Conservation (phyloP, 2,113 vertebrate genomes). For the Oncorhynchus tshawytscha region DNA sequence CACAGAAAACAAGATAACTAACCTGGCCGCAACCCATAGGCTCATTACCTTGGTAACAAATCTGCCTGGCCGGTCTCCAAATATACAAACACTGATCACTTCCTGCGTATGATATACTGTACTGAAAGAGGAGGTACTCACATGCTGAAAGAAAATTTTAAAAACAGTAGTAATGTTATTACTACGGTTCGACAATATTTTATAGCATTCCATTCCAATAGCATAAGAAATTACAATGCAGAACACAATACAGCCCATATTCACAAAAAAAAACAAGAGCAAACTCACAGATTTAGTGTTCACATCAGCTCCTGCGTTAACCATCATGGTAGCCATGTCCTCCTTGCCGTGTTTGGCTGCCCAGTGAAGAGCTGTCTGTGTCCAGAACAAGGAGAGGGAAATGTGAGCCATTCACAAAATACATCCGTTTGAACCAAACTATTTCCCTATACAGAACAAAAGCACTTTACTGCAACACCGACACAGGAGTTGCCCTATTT, state of each 20-base stretch:
- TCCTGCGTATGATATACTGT: not conserved
- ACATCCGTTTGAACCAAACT: not conserved
- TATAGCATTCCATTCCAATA: not conserved
- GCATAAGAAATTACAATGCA: not conserved
- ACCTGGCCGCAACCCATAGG: conserved; percentile 4
- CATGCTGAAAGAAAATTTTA: conserved; percentile 65
- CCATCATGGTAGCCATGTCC: conserved; percentile 73
- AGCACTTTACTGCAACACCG: not conserved
- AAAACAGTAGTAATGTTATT: not conserved
- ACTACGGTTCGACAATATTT: not conserved
- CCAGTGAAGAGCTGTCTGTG: conserved; percentile 79
- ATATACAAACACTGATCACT: conserved; percentile 5
- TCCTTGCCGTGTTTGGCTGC: conserved; percentile 79
- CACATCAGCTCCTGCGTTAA: conserved; percentile 71
- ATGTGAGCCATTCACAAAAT: not conserved
- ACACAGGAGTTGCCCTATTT: not conserved
- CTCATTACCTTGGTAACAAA: not conserved
- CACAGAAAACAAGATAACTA: not conserved
- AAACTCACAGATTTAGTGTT: conserved; percentile 76
- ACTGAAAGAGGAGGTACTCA: conserved; percentile 60
- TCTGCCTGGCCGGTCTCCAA: not conserved
- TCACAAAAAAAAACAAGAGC: not conserved
- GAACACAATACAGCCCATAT: not conserved
- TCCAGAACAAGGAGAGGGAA: conserved; percentile 1
- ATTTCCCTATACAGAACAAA: not conserved